phyloP scores from a whole-genome alignment of 1,140 invertebrate species.

The Cyclargus thomasi region DNA sequence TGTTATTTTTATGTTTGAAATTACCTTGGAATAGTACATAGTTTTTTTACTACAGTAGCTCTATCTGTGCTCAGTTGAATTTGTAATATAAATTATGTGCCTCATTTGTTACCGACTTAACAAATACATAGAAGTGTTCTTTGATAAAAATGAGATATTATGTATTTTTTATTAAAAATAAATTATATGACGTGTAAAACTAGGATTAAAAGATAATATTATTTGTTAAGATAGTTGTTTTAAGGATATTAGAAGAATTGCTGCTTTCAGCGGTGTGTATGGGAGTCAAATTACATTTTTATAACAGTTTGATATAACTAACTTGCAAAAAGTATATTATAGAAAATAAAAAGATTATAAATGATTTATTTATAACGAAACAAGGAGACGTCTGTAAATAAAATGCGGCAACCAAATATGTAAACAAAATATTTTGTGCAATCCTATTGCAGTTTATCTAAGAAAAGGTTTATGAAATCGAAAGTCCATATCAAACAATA shows the following conservation, averaged over 20 bases:
- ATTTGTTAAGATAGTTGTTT: constrained; percentile 69
- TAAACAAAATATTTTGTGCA: constrained; percentile 7
- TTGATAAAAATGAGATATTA: constrained; percentile 66
- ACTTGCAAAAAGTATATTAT: background rate
- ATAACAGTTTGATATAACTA: constrained; percentile 9
- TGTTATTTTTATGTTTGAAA: background rate
- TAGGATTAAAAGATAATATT: constrained; percentile 72
- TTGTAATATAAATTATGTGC: constrained; percentile 58
- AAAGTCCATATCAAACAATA: background rate
- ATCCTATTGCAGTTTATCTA: background rate
- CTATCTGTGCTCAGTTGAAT: constrained; percentile 23
- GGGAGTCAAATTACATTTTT: constrained; percentile 27
- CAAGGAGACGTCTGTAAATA: background rate
- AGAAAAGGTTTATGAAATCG: background rate
- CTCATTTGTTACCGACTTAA: constrained; percentile 67
- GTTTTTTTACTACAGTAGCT: background rate
- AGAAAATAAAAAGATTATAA: background rate
- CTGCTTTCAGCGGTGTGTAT: constrained; percentile 28
- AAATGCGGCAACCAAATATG: constrained; percentile 5
- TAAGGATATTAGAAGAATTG: constrained; percentile 53
- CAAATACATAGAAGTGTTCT: constrained; percentile 66
- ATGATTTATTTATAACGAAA: background rate
- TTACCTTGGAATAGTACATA: background rate
- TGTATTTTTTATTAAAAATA: constrained; percentile 69
- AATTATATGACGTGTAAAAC: constrained; percentile 68